phyloP scores from a whole-genome alignment of 2,888 invertebrate species.

The Lampropteryx suffumata region DNA sequence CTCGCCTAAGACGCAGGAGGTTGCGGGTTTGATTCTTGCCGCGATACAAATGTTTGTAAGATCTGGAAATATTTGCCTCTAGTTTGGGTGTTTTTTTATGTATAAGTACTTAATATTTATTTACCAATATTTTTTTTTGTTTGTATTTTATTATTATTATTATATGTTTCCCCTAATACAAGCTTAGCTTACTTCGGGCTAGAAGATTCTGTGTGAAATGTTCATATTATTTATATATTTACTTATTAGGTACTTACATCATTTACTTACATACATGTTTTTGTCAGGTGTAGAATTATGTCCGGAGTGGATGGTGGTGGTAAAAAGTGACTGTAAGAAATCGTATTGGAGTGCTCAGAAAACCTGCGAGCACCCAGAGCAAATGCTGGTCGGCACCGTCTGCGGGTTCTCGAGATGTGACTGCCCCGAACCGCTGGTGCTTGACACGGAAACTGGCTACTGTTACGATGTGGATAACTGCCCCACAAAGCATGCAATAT shows the following conservation, averaged over 20 bases:
- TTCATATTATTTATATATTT: too few species aligned
- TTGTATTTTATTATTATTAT: too few species aligned
- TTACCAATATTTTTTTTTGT: too few species aligned
- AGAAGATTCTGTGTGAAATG: too few species aligned
- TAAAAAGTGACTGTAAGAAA: slow-evolving; percentile 46
- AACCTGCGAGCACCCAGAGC: slow-evolving; percentile 58
- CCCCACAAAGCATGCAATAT: slow-evolving; percentile 47
- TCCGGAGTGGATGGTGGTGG: slow-evolving; percentile 58
- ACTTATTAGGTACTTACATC: not conserved
- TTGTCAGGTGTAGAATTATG: slow-evolving; percentile 56
- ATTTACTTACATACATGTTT: not conserved
- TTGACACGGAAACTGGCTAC: slow-evolving; percentile 57
- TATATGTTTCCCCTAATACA: too few species aligned
- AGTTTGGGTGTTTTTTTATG: too few species aligned
- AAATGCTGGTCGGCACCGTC: slow-evolving; percentile 50
- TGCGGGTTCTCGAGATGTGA: slow-evolving; percentile 66
- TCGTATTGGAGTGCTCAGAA: slow-evolving; percentile 56
- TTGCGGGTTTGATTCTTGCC: too few species aligned
- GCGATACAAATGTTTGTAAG: too few species aligned
- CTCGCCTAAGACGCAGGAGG: too few species aligned
- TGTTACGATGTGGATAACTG: slow-evolving; percentile 67
- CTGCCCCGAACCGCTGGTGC: slow-evolving; percentile 52
- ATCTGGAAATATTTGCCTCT: too few species aligned
- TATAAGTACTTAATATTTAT: too few species aligned
- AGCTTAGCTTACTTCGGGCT: too few species aligned